These are phyloP conservation scores for Aeoliscus strigatus DNA, from an alignment of 2,797 vertebrate genomes.

Conservation along the genomic window DNA sequence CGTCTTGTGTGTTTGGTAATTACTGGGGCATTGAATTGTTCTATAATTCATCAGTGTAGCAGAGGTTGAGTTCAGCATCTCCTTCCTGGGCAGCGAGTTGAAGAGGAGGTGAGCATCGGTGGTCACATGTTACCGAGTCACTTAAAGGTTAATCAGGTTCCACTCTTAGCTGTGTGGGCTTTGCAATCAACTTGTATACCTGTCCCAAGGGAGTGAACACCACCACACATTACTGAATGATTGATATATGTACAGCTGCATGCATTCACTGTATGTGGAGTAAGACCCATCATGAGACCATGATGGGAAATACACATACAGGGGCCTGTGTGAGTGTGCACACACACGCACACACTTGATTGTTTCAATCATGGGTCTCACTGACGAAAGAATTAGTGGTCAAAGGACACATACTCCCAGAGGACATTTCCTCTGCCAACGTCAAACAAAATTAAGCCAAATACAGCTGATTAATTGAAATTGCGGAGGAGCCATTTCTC, in stretches of 20 bases:
- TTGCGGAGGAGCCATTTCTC: conserved; percentile 78
- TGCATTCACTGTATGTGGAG: conserved; percentile 16
- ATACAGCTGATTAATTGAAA: conserved; percentile 84
- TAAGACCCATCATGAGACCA: conserved; percentile 5
- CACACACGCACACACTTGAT: conserved; percentile 52
- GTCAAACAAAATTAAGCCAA: conserved; percentile 84
- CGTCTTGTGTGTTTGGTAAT: conserved; percentile 99
- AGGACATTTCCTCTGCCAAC: conserved; percentile 78
- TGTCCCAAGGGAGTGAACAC: conserved; percentile 13
- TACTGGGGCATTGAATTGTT: conserved; percentile 98
- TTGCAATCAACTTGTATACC: conserved; percentile 71
- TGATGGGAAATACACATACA: conserved; percentile 7
- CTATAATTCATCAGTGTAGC: conserved; percentile 97
- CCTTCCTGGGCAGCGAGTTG: conserved; percentile 86
- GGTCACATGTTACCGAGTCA: conserved; percentile 86
- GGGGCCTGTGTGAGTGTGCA: conserved; percentile 5
- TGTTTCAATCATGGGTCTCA: conserved; percentile 67
- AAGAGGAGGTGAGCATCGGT: conserved; percentile 77
- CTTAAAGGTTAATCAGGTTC: conserved; percentile 98
- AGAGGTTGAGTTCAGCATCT: conserved; percentile 96
- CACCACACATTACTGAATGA: conserved; percentile 24
- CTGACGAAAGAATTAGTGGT: conserved; percentile 76
- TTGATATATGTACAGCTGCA: conserved; percentile 3
- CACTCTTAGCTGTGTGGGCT: conserved; percentile 83
- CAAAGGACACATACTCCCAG: conserved; percentile 79